Evolutionary conservation across 92 coral and sea anemone species (phyloP).

Genomic region (Epizoanthus scotinus): DNA sequence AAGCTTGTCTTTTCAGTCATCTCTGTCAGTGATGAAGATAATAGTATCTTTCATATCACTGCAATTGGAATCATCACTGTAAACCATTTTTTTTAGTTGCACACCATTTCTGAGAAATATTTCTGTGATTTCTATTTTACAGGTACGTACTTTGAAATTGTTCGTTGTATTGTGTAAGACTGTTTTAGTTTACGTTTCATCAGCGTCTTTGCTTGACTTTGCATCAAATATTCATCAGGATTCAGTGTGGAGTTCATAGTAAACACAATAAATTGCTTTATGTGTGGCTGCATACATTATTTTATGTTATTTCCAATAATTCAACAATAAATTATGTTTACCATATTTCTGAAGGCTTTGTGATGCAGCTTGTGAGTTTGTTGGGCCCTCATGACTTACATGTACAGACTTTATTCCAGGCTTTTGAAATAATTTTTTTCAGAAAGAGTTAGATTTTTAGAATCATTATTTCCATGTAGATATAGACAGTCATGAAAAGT

Average conservation of each 20-base stretch:
- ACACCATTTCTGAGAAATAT: too few relatives aligned
- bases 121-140: too few relatives aligned
- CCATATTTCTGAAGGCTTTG: not conserved
- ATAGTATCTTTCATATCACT: too few relatives aligned
- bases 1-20: too few relatives aligned
- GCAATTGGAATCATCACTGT: too few relatives aligned
- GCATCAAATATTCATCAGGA: slow-evolving; percentile 33
- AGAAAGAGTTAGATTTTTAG: not conserved
- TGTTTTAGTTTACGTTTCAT: not conserved
- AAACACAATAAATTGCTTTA: slow-evolving; percentile 25
- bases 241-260: slow-evolving; percentile 8
- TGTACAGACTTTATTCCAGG: not conserved
- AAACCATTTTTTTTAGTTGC: too few relatives aligned
- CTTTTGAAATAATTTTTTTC: not conserved
- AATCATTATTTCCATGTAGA: too few relatives aligned
- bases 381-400: not conserved
- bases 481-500: too few relatives aligned
- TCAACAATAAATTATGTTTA: not conserved
- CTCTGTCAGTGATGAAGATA: too few relatives aligned
- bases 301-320: not conserved
- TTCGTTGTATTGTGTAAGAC: not conserved
- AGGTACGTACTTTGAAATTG: not conserved
- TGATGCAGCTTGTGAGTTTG: not conserved
- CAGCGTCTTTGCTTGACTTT: slow-evolving; percentile 15
- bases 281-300: slow-evolving; percentile 9